Conservation (phyloP, 1,140 invertebrate genomes). For the Xylocopa sonorina region DNA sequence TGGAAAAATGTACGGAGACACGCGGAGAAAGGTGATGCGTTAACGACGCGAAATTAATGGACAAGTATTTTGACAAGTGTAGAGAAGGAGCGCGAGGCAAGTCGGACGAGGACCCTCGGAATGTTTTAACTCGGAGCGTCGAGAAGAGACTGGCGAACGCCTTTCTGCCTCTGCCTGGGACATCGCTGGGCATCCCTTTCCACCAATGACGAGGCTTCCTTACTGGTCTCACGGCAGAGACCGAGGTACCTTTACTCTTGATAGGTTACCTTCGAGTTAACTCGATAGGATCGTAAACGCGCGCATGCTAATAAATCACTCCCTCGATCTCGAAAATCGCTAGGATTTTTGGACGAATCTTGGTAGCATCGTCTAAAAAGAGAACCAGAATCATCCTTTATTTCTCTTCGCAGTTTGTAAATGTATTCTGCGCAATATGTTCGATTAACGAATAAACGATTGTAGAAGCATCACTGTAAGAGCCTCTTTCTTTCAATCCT, state of each 20-base stretch:
- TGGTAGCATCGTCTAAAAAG: neutral
- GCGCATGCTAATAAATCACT: conserved; percentile 57
- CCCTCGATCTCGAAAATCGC: conserved; percentile 33
- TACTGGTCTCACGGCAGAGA: conserved; percentile 63
- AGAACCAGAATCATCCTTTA: no score
- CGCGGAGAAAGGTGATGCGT: no score
- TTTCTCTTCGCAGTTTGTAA: no score
- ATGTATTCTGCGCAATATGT: no score
- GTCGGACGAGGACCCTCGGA: conserved; percentile 35
- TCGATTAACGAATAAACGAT: no score
- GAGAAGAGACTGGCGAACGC: conserved; percentile 69
- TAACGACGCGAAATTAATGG: neutral
- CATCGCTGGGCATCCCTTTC: conserved; percentile 68
- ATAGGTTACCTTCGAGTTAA: conserved; percentile 69
- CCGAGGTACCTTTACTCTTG: conserved; percentile 59
- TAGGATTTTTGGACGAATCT: conserved; percentile 25
- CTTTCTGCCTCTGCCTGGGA: conserved; percentile 60
- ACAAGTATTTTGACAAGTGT: conserved; percentile 40
- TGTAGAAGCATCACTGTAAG: no score
- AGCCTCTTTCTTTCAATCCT: no score
- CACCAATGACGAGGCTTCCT: conserved; percentile 66
- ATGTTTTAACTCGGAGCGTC: conserved; percentile 68
- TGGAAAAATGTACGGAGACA: no score
- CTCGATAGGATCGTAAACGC: conserved; percentile 63
- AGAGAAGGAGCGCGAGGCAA: neutral